Evolutionary conservation across 2,113 vertebrate genomes (phyloP), one percentile per base, ranked within the genome.

Genomic region (Xiphias gladius): DNA sequence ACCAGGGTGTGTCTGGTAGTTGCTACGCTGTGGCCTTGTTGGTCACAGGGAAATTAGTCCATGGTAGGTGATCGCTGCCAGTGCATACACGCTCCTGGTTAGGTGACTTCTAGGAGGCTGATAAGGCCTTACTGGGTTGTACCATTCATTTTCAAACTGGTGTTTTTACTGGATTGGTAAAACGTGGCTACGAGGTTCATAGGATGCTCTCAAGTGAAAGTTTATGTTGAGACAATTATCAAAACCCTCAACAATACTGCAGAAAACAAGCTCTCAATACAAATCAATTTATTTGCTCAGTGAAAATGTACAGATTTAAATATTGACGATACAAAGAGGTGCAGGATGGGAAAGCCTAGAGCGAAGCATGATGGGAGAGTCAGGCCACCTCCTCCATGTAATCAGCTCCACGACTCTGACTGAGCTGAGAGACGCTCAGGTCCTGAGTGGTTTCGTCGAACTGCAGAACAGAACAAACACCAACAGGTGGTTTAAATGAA

Each of bases 341-440:
- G 73, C 73, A 79, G 68, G 66, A 17, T 58, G 61, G 67, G 59
- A 83, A 17, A 13, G 20, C 2, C 13, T 0, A 8, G 24, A 22
- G 52, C 0, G 50, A 0, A 5, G 41, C 5, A 8, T 43, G 64
- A 55, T 43, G 73, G 52, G 57, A 67, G 1, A 20, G 2, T 96
- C 95, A 97, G 0, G 96, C 87, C 43, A 99, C 97, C 0, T 98
- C 97, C 87, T 99, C 98, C 81, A 99, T 94, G 84, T 98, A 99
- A 86, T 99, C 98, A 0, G 95, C 97, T 12, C 93, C 92, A 1
- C 96, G 95, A 2, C 96, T 97, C 61, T 95, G 96, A 6, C 97
- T 98, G 78, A 96, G 92, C 82, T 98, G 97, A 35, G 98, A 99
- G 61, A 97, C 71, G 20, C 96, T 98, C 59, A 96, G 83, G 88